A percentile compares a stretch with the other conserved stretches of the same genome.
Conservation (phyloP, 64 coral and sea anemone genomes). For the Pachyseris speciosa region DNA sequence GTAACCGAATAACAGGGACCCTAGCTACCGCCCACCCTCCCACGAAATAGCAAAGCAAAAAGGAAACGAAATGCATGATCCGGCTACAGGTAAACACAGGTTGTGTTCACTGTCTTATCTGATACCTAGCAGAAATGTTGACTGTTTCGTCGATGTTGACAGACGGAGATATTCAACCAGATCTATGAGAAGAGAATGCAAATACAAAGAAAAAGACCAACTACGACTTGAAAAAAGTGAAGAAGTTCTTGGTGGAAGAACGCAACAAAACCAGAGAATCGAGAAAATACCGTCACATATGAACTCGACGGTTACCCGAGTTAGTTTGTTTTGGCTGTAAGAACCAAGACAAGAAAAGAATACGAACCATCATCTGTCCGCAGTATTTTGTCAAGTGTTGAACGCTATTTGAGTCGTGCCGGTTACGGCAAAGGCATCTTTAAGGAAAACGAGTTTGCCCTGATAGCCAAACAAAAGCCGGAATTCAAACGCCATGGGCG, state of each 20-base stretch:
- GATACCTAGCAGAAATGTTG: no score
- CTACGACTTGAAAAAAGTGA: neutral
- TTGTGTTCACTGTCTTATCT: no score
- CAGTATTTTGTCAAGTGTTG: neutral
- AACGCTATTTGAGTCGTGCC: conserved; percentile 24
- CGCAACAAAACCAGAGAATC: neutral
- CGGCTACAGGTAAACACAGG: no score
- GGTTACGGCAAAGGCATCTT: conserved; percentile 5
- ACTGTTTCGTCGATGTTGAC: no score
- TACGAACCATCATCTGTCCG: conserved; percentile 30
- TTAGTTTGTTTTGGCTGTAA: conserved; percentile 19
- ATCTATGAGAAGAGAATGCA: no score
- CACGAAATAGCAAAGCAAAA: no score
- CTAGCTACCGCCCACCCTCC: no score
- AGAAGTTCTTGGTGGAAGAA: neutral
- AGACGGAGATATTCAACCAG: no score
- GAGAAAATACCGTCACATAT: neutral
- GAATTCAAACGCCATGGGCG: conserved; percentile 5
- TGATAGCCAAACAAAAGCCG: conserved; percentile 41
- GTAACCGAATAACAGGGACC: no score
- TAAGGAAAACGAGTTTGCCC: neutral
- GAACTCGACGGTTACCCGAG: neutral
- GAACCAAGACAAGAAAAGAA: neutral
- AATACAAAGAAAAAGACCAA: no score
- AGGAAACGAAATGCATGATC: no score